Conservation (phyloP, 2,888 invertebrate species). For the Ormyrus rosae region DNA sequence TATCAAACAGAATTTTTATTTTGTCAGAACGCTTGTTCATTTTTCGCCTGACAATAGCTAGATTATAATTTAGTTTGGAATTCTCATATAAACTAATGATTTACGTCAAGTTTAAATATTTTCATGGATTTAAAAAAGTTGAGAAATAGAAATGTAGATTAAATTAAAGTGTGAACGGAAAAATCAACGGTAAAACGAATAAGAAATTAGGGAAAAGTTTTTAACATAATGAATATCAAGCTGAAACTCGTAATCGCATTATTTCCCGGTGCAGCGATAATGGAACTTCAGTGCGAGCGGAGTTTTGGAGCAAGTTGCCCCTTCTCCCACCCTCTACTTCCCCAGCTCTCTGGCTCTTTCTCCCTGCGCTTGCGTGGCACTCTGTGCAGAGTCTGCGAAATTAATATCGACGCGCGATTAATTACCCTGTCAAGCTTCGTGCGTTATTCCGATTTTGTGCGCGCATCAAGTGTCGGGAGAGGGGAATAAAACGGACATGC, state of each 20-base stretch:
- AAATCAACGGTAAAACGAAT: background rate
- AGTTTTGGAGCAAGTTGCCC: slow-evolving; percentile 3
- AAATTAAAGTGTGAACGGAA: background rate
- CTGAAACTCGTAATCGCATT: slow-evolving; percentile 8
- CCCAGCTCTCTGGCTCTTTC: background rate
- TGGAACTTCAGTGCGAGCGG: background rate
- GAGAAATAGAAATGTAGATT: background rate
- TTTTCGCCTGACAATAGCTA: too few species aligned
- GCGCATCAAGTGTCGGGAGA: background rate
- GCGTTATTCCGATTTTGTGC: slow-evolving; percentile 10
- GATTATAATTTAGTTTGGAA: too few species aligned
- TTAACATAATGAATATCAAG: background rate
- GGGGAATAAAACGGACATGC: slow-evolving; percentile 1
- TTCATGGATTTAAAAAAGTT: too few species aligned
- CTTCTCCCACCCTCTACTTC: too few species aligned
- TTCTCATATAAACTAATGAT: too few species aligned
- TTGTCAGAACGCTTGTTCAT: too few species aligned
- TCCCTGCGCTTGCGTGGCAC: background rate
- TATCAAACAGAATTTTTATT: too few species aligned
- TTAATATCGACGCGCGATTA: slow-evolving; percentile 14
- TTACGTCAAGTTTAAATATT: too few species aligned
- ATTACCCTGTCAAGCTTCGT: slow-evolving; percentile 2
- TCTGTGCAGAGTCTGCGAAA: slow-evolving; percentile 9
- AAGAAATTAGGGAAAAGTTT: background rate
- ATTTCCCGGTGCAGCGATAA: slow-evolving; percentile 10